These are phyloP conservation scores for Plestiodon gilberti DNA, from an alignment of 2,113 vertebrate species.

Conservation along the genomic window DNA sequence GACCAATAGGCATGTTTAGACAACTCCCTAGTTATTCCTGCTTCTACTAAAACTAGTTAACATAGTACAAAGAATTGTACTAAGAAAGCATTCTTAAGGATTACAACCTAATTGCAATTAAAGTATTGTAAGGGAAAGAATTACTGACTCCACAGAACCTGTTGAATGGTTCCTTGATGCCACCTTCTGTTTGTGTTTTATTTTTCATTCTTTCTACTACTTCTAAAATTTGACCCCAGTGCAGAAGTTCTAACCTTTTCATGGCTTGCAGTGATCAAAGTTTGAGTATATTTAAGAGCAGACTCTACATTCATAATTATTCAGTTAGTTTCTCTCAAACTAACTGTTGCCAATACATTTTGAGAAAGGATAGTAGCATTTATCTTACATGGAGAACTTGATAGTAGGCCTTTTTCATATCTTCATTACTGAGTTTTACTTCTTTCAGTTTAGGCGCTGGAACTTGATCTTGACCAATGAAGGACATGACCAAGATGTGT, in stretches of 20 bases:
- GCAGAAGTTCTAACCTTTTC: slow-evolving; percentile 33
- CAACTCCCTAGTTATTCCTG: background rate
- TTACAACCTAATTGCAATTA: background rate
- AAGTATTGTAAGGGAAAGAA: background rate
- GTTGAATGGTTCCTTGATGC: background rate
- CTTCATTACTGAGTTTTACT: slow-evolving; percentile 83
- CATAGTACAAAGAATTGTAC: background rate
- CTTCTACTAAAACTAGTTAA: background rate
- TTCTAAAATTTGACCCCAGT: background rate
- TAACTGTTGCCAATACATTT: background rate
- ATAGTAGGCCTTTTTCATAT: slow-evolving; percentile 88
- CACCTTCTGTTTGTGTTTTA: background rate
- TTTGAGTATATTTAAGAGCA: background rate
- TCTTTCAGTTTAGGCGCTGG: slow-evolving; percentile 97
- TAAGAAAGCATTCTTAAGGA: background rate
- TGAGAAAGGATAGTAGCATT: slow-evolving; percentile 20
- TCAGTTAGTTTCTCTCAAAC: slow-evolving; percentile 1
- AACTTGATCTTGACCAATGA: slow-evolving; percentile 93
- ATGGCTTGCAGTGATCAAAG: slow-evolving; percentile 15
- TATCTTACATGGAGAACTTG: slow-evolving; percentile 85
- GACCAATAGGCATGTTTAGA: background rate
- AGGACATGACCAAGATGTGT: slow-evolving; percentile 97
- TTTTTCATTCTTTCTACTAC: slow-evolving; percentile 3
- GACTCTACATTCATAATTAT: background rate
- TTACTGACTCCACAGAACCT: background rate